Percentiles rank a stretch among this genome's conserved stretches.
These are phyloP conservation scores for Scaptomyza caliginosa DNA, from an alignment of 2,888 invertebrate species.

Conservation along the genomic window DNA sequence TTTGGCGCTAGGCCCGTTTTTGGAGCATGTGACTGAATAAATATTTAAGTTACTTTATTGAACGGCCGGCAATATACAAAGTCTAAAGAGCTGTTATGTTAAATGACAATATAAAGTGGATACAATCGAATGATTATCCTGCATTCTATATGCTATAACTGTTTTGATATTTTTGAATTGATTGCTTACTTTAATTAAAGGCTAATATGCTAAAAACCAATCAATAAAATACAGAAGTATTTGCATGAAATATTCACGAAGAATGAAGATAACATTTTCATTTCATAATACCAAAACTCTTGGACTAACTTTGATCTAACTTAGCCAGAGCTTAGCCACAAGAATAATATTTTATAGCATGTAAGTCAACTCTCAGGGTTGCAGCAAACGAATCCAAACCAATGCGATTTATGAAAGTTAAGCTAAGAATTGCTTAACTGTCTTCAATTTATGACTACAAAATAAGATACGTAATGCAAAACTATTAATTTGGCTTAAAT, in stretches of 20 bases:
- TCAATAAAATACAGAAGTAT: not conserved
- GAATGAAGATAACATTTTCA: not conserved
- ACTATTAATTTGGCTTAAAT: too few relatives aligned
- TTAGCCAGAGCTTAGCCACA: not conserved
- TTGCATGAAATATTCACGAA: not conserved
- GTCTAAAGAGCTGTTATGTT: constrained; percentile 11
- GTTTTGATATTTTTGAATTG: not conserved
- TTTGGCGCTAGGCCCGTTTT: constrained; percentile 27
- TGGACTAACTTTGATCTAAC: not conserved
- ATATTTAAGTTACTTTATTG: constrained; percentile 65
- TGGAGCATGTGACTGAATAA: constrained; percentile 55
- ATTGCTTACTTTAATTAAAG: not conserved
- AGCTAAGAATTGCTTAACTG: not conserved
- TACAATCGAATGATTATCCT: constrained; percentile 1
- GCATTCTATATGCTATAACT: not conserved
- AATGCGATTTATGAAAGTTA: constrained; percentile 19
- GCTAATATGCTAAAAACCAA: not conserved
- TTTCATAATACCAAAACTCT: too few relatives aligned
- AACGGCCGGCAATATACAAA: constrained; percentile 40
- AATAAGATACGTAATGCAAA: constrained; percentile 19
- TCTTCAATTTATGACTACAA: constrained; percentile 19
- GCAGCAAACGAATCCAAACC: not conserved
- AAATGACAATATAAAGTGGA: constrained; percentile 15
- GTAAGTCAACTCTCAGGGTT: not conserved
- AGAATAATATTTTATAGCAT: constrained; percentile 7